phyloP scores from a whole-genome alignment of 2,888 invertebrate genomes.

The Machimus atricapillus region DNA sequence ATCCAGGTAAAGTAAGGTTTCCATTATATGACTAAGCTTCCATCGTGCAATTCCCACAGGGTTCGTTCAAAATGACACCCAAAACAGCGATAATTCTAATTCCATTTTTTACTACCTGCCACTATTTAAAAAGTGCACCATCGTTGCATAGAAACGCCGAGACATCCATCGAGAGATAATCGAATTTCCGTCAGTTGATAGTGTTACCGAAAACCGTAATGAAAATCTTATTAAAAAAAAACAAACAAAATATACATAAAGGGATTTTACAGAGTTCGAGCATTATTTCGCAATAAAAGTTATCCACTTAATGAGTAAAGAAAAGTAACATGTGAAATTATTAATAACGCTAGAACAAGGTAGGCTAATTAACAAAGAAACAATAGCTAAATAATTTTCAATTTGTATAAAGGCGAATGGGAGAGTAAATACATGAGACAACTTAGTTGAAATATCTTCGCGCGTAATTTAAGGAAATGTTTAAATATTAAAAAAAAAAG shows the following conservation, averaged over 20 bases:
- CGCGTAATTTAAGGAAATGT: not conserved
- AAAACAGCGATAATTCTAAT: not conserved
- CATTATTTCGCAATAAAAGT: constrained; percentile 28
- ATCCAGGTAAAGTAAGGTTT: not conserved
- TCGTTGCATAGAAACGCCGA: not conserved
- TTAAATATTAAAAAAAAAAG: constrained; percentile 18
- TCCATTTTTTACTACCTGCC: not conserved
- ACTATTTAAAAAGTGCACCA: not conserved
- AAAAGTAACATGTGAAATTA: constrained; percentile 16
- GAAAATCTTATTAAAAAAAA: not conserved
- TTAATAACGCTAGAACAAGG: constrained; percentile 11
- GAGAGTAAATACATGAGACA: not conserved
- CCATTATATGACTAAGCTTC: not conserved
- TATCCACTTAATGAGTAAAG: not conserved
- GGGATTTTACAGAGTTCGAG: constrained; percentile 2
- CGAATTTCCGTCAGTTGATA: not conserved
- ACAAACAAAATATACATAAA: not conserved
- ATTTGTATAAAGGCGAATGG: constrained; percentile 13
- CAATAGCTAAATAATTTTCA: constrained; percentile 34
- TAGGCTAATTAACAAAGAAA: constrained; percentile 20
- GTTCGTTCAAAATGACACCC: not conserved
- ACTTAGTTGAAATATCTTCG: constrained; percentile 11
- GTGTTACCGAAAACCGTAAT: not conserved
- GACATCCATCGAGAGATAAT: not conserved
- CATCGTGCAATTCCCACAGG: not conserved